Base-by-base conservation (phyloP, 2,113 vertebrate species). In the Calcarius ornatus region DNA sequence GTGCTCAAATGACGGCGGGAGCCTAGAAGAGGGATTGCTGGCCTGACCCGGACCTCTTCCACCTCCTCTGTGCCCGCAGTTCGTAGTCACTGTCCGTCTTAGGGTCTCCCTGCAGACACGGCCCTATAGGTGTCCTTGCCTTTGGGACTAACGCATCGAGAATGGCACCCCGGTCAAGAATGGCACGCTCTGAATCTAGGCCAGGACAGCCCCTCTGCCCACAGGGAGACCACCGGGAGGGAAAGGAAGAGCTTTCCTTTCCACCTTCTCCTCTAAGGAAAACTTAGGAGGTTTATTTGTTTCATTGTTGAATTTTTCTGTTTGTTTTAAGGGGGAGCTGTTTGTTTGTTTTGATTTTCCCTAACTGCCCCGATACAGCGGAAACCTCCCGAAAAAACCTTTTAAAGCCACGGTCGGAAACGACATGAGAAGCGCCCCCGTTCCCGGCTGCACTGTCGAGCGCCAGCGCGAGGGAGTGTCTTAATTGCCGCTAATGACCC, bases 401-500 rank as follows among this genome's bases (percentile, higher is more conserved):
- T 68, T 68, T 27, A 82, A 94, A 84, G 16, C 15, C 43, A 3
- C 21, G 2, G 12, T 80, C 23, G 11, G 80, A 50, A 45, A 11
- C 12, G 21, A 10, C 33, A 1, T 0, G 51, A 70, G 60, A 72
- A 76, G 25, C 61, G n/a, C 63, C 25, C 81, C 68, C 27, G 13
- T 38, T 51, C 38, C 42, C 22, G 69, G n/a, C 70, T 43, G 24
- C 11, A 12, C 48, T 7, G 45, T 31, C 40, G 59, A 76, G 54
- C 24, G 12, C 40, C 86, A 57, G 73, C 5, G 10, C 59, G 30
- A 81, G 65, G 78, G 53, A 90, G 28, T 42, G 63, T 45, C 79
- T 92, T 94, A 95, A 96, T 84, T 94, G 43, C 61, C 48, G 42
- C 78, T 92, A 92, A 95, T 86, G 81, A 90, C 38, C 78, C 18